Percentiles rank a stretch among this genome's conserved stretches.
These are phyloP conservation scores for Ginglymostoma cirratum DNA, from an alignment of 2,113 vertebrate genomes.

Conservation along the genomic window DNA sequence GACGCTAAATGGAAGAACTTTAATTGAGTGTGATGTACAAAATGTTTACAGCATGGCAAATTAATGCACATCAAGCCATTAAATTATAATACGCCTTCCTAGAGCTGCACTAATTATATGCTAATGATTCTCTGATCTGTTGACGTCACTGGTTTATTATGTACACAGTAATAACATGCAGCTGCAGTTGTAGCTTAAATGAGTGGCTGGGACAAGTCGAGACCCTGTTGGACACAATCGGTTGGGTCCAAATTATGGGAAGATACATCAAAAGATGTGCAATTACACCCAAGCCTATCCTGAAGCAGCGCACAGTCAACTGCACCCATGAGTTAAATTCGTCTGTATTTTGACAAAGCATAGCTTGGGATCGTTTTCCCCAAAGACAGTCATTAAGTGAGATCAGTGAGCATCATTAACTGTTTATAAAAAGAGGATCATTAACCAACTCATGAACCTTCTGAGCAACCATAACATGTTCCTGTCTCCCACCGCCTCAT, in stretches of 20 bases:
- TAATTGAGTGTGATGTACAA: constrained; percentile 37
- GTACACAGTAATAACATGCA: neutral
- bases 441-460: neutral
- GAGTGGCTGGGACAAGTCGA: neutral
- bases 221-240: neutral
- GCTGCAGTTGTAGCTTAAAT: neutral
- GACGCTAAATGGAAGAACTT: constrained; percentile 26
- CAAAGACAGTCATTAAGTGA: constrained; percentile 13
- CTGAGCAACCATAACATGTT: neutral
- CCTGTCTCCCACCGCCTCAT: neutral
- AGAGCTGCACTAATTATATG: constrained; percentile 36
- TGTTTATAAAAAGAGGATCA: neutral
- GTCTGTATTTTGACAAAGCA: neutral
- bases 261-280: neutral
- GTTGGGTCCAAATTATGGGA: neutral
- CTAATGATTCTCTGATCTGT: constrained; percentile 26
- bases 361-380: neutral
- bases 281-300: neutral
- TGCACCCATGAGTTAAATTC: neutral
- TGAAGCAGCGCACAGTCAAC: neutral
- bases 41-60: constrained; percentile 36
- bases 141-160: constrained; percentile 26
- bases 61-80: constrained; percentile 35
- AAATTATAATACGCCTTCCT: constrained; percentile 31
- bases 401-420: neutral